Conservation (phyloP, 2,797 vertebrate species). For the Cuculus canorus region DNA sequence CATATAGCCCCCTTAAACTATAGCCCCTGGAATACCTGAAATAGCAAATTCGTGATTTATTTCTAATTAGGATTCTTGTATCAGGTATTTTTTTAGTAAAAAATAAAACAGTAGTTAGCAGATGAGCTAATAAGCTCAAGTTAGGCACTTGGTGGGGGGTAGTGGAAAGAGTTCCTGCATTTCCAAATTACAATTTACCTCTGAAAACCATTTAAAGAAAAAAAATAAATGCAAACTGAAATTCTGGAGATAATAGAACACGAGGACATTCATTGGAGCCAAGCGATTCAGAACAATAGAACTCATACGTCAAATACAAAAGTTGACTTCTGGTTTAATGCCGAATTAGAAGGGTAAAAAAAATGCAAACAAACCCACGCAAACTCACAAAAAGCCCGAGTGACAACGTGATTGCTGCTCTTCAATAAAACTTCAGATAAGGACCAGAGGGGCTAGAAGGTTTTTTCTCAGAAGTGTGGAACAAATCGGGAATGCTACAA, state of each 20-base stretch:
- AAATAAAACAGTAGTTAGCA: neutral
- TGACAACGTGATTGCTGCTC: neutral
- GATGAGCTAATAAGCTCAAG: neutral
- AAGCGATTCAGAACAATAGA: neutral
- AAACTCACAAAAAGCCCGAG: neutral
- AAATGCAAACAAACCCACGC: too few species aligned
- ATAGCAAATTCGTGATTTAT: neutral
- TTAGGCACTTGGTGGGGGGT: fast-evolving
- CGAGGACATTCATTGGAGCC: neutral
- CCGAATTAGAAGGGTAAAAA: neutral
- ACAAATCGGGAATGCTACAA: neutral
- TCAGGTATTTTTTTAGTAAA: neutral
- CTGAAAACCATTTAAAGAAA: neutral
- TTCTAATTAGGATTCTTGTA: neutral
- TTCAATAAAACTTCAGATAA: neutral
- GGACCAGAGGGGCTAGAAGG: neutral
- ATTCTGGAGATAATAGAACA: neutral
- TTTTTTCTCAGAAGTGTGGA: neutral
- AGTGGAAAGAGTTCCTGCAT: neutral
- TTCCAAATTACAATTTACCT: neutral
- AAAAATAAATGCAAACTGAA: neutral
- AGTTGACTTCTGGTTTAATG: neutral
- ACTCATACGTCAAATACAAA: neutral
- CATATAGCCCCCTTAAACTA: too few species aligned
- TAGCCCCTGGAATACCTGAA: neutral